Conservation (phyloP, 2,888 invertebrate species). For the Campaea margaritaria region DNA sequence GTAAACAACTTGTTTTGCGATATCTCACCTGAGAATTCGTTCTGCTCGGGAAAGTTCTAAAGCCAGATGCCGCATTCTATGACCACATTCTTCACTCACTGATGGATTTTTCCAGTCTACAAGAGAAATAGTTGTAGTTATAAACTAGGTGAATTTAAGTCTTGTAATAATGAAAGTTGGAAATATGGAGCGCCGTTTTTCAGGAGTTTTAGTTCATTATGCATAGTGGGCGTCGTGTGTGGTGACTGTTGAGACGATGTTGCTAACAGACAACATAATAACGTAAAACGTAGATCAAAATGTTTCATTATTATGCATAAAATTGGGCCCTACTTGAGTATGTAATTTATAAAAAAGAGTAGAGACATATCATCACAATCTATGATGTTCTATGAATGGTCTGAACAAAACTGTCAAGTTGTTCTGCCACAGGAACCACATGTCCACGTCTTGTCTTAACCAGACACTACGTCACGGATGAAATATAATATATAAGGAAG, state of each 20-base stretch:
- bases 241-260: neutral
- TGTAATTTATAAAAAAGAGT: too few relatives aligned
- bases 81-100: constrained; percentile 66
- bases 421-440: too few relatives aligned
- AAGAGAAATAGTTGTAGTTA: constrained; percentile 30
- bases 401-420: too few relatives aligned
- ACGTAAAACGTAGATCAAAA: too few relatives aligned
- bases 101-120: constrained; percentile 40
- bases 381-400: too few relatives aligned
- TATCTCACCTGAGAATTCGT: constrained; percentile 63
- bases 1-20: constrained; percentile 7
- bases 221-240: too few relatives aligned
- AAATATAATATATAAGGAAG: too few relatives aligned
- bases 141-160: neutral
- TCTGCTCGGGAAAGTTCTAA: constrained; percentile 64
- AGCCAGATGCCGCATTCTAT: constrained; percentile 64
- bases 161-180: constrained; percentile 3
- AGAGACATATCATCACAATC: too few relatives aligned
- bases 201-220: neutral
- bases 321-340: too few relatives aligned
- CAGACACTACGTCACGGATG: too few relatives aligned
- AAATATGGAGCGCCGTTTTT: constrained; percentile 8
- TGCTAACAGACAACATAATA: neutral
- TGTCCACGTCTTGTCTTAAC: too few relatives aligned
- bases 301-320: too few relatives aligned